Conservation (phyloP, 2,113 vertebrate genomes). For the Turnix velox region DNA sequence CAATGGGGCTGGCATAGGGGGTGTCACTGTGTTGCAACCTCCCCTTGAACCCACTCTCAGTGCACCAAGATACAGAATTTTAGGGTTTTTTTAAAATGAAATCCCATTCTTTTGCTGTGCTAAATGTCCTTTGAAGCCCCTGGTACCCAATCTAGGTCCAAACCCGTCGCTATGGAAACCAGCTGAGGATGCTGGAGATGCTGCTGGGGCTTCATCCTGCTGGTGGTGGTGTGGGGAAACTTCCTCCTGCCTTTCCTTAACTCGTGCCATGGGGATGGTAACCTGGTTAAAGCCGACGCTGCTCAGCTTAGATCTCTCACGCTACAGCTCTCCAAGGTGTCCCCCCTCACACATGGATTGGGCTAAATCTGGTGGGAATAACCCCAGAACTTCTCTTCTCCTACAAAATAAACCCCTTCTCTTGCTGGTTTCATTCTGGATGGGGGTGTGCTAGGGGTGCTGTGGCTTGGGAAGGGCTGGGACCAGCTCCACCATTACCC, state of each 20-base stretch:
- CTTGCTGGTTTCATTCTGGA: not conserved
- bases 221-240: accelerated
- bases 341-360: accelerated
- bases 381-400: not conserved
- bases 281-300: not conserved
- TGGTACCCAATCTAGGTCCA: not conserved
- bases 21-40: not conserved
- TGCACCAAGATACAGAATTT: not conserved
- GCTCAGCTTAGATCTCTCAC: accelerated
- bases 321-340: accelerated
- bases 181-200: not conserved
- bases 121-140: not conserved
- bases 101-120: accelerated
- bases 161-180: slow-evolving; percentile 6
- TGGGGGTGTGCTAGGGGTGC: not conserved
- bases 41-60: accelerated
- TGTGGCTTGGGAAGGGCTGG: not conserved
- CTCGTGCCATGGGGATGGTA: accelerated
- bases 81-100: not conserved
- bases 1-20: accelerated
- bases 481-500: not conserved
- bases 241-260: not conserved
- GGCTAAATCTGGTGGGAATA: not conserved
- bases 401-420: not conserved
- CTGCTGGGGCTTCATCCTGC: not conserved